These are phyloP conservation scores for Atherinosoma microstoma DNA, from an alignment of 2,797 vertebrate species.

Conservation along the genomic window DNA sequence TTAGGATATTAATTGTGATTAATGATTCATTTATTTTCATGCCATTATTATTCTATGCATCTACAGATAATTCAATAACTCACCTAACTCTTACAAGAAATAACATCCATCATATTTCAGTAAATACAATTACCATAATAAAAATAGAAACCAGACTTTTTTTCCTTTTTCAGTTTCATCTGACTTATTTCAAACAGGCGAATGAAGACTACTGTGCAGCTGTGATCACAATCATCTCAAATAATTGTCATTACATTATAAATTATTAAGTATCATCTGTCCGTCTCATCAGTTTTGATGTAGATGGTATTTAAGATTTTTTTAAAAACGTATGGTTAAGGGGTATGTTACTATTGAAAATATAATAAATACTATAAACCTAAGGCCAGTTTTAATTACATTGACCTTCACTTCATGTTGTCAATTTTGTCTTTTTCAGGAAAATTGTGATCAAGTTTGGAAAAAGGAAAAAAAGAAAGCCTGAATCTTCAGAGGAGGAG, in stretches of 20 bases:
- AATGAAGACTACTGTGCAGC: too few relatives aligned
- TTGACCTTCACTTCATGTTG: background rate
- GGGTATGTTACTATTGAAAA: background rate
- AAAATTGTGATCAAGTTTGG: conserved; percentile 98
- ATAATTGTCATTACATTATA: background rate
- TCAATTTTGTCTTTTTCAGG: conserved; percentile 71
- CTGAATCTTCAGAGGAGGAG: conserved; percentile 93
- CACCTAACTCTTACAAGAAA: background rate
- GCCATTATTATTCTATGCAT: background rate
- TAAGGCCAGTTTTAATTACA: background rate
- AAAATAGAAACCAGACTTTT: background rate
- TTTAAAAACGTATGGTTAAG: background rate
- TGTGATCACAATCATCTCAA: background rate
- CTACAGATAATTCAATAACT: background rate
- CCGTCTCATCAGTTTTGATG: background rate
- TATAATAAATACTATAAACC: background rate
- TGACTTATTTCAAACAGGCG: background rate
- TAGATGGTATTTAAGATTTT: background rate
- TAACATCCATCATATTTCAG: background rate
- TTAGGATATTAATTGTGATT: too few relatives aligned
- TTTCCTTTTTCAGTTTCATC: background rate
- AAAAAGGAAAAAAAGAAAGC: conserved; percentile 97
- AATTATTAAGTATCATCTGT: background rate
- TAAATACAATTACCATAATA: background rate
- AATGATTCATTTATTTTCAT: background rate